Percentiles rank a stretch among this genome's conserved stretches.
phyloP scores from a whole-genome alignment of 1,140 invertebrate genomes.

The Drosophila melanica region DNA sequence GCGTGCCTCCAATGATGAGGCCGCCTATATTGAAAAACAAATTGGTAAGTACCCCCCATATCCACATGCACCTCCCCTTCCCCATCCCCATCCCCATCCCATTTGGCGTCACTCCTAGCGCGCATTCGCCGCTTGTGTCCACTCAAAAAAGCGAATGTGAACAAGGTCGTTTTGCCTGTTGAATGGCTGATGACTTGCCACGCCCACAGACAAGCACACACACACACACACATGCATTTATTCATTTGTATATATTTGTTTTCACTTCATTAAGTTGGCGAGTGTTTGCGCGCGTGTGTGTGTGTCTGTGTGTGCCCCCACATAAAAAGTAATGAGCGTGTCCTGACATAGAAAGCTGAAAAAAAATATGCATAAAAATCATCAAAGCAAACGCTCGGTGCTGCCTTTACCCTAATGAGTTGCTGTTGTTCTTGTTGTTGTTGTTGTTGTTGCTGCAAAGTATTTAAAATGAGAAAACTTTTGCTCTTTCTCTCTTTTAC shows the following conservation, averaged over 20 bases:
- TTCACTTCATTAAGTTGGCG: conserved; percentile 75
- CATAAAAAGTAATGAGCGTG: conserved; percentile 79
- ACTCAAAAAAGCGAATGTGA: conserved; percentile 55
- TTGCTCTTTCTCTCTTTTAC: conserved; percentile 19
- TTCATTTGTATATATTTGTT: conserved; percentile 63
- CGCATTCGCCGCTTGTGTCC: conserved; percentile 40
- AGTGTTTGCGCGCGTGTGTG: conserved; percentile 24
- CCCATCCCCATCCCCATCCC: background rate
- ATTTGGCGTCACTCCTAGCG: background rate
- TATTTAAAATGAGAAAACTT: conserved; percentile 81
- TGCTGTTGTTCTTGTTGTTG: conserved; percentile 57
- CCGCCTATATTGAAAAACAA: conserved; percentile 95
- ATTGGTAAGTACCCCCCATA: conserved; percentile 86
- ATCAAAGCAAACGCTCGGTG: conserved; percentile 65
- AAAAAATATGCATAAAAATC: conserved; percentile 59
- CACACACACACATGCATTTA: conserved; percentile 28
- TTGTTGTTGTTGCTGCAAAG: conserved; percentile 54
- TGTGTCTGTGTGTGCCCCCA: conserved; percentile 15
- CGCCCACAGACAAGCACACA: conserved; percentile 34
- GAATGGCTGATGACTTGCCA: conserved; percentile 48
- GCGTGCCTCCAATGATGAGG: conserved; percentile 94
- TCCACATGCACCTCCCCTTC: background rate
- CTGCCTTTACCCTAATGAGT: conserved; percentile 77
- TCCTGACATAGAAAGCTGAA: conserved; percentile 67
- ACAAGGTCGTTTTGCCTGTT: conserved; percentile 77